A percentile compares a stretch with the other conserved stretches of the same genome.
phyloP scores from a whole-genome alignment of 2,113 vertebrate species.

The Oryzias javanicus region DNA sequence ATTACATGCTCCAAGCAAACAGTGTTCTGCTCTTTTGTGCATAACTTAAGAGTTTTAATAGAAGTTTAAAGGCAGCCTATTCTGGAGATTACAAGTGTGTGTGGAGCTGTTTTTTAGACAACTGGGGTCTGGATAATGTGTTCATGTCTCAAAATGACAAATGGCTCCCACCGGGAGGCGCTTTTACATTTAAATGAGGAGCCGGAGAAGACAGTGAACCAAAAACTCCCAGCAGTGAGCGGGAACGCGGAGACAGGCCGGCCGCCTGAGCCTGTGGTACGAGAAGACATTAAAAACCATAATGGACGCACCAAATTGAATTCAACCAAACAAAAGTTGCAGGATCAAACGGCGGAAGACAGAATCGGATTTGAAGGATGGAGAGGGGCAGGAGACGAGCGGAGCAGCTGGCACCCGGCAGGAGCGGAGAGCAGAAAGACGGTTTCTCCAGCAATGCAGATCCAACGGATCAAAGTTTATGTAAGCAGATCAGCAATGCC shows the following conservation, averaged over 20 bases:
- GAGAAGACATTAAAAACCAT: slow-evolving; percentile 45
- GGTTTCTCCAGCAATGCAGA: slow-evolving; percentile 48
- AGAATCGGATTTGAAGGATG: slow-evolving; percentile 28
- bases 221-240: slow-evolving; percentile 34
- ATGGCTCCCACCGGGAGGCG: slow-evolving; percentile 57
- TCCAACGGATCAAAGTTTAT: slow-evolving; percentile 60
- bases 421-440: slow-evolving; percentile 38
- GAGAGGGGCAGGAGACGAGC: slow-evolving; percentile 11
- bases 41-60: slow-evolving; percentile 46
- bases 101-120: slow-evolving; percentile 24
- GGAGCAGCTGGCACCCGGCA: slow-evolving; percentile 59
- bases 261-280: slow-evolving; percentile 15
- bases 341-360: slow-evolving; percentile 20
- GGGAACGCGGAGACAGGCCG: slow-evolving; percentile 27
- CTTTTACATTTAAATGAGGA: slow-evolving; percentile 73
- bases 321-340: slow-evolving; percentile 25
- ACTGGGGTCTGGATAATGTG: slow-evolving; percentile 62
- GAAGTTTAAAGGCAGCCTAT: slow-evolving; percentile 16
- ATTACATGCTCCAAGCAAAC: slow-evolving; percentile 33
- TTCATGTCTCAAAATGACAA: slow-evolving; percentile 67
- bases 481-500: slow-evolving; percentile 42
- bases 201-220: slow-evolving; percentile 54
- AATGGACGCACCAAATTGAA: slow-evolving; percentile 31
- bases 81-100: slow-evolving; percentile 8
- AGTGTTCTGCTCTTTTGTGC: slow-evolving; percentile 15